Evolutionary conservation across 2,888 invertebrate genomes (phyloP).

Genomic region (Synanthedon vespiformis): DNA sequence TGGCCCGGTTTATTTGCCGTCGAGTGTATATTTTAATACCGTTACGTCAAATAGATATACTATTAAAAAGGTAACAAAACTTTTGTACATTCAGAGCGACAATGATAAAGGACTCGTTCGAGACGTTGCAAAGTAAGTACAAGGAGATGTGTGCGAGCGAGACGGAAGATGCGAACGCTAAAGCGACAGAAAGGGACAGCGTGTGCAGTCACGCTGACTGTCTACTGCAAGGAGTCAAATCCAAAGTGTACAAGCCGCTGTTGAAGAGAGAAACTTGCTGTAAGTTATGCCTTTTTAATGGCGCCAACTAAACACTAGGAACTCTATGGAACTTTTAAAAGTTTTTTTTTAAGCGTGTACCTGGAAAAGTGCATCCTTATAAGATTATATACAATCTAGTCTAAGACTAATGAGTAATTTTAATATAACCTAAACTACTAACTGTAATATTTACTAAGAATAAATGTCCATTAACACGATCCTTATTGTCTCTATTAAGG

Average conservation of each 20-base stretch:
- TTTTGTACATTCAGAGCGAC: slow-evolving; percentile 48
- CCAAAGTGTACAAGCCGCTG: slow-evolving; percentile 79
- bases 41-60: neutral
- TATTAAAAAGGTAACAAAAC: neutral
- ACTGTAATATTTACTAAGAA: too few species aligned
- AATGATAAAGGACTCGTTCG: slow-evolving; percentile 70
- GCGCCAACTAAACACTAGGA: too few species aligned
- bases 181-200: slow-evolving; percentile 15
- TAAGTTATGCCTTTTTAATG: slow-evolving; percentile 63
- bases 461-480: too few species aligned
- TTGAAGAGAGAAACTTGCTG: slow-evolving; percentile 83
- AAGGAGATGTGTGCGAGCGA: slow-evolving; percentile 12
- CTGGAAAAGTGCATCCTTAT: too few species aligned
- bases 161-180: slow-evolving; percentile 7
- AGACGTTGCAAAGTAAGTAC: slow-evolving; percentile 48
- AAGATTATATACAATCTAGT: too few species aligned
- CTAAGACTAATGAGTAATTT: too few species aligned
- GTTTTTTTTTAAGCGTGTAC: too few species aligned
- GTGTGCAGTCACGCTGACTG: slow-evolving; percentile 65
- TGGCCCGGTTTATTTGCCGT: too few species aligned
- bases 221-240: slow-evolving; percentile 75
- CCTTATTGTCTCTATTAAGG: too few species aligned
- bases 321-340: too few species aligned
- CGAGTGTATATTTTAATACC: too few species aligned
- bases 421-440: too few species aligned